phyloP scores from a whole-genome alignment of 2,113 vertebrate species.

The Cacatua alba region DNA sequence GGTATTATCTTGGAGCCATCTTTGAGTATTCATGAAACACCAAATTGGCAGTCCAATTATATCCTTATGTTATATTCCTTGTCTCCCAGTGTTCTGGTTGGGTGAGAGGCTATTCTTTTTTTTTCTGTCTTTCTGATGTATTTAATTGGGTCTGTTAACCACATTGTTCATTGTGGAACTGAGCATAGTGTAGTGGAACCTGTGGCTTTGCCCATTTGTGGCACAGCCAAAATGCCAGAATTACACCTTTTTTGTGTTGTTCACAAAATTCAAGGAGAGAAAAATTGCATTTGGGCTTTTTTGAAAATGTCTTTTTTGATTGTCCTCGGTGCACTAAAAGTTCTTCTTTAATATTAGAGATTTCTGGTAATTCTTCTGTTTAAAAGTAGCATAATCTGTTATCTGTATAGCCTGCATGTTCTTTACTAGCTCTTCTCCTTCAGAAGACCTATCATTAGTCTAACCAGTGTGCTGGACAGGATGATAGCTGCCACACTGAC shows the following conservation, averaged over 20 bases:
- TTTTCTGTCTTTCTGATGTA: neutral
- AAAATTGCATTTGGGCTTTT: neutral
- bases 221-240: neutral
- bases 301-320: neutral
- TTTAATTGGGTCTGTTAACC: neutral
- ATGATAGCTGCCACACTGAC: neutral
- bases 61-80: neutral
- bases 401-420: neutral
- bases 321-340: neutral
- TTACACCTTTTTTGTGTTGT: neutral
- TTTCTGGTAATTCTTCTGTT: neutral
- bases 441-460: neutral
- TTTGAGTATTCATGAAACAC: neutral
- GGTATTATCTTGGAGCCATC: neutral
- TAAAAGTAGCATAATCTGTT: neutral
- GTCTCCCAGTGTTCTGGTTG: neutral
- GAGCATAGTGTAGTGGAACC: neutral
- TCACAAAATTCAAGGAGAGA: neutral
- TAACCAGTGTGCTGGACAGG: neutral
- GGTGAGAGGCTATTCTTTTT: neutral
- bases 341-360: neutral
- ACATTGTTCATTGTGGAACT: neutral
- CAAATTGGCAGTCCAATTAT: neutral
- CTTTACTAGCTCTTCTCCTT: neutral
- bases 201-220: neutral